phyloP scores from a whole-genome alignment of 2,888 invertebrate species.

The Physocephala rufipes region DNA sequence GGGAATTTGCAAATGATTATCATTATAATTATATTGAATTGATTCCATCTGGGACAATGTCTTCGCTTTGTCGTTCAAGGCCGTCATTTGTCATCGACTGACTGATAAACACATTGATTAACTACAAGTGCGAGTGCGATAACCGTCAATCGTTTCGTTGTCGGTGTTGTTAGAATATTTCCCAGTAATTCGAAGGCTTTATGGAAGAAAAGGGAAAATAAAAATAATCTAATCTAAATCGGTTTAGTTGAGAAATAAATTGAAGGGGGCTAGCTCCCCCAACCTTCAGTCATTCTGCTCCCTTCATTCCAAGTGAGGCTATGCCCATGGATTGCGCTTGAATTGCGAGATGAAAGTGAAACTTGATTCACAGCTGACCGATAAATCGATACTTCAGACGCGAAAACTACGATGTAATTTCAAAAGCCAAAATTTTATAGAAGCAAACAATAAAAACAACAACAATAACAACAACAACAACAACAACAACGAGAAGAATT shows the following conservation, averaged over 20 bases:
- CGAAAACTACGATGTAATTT: constrained; percentile 7
- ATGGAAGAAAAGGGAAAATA: too few species aligned
- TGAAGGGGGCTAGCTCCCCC: too few species aligned
- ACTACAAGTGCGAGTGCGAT: background rate
- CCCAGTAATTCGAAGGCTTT: too few species aligned
- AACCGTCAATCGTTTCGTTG: too few species aligned
- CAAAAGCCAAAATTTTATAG: constrained; percentile 14
- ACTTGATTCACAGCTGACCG: constrained; percentile 15
- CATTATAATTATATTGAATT: constrained; percentile 18
- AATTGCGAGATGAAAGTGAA: constrained; percentile 3
- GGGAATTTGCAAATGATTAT: background rate
- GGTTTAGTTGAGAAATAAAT: too few species aligned
- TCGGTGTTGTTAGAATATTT: too few species aligned
- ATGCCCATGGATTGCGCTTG: background rate
- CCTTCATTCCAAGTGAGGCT: background rate
- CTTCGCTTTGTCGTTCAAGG: background rate
- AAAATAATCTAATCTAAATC: too few species aligned
- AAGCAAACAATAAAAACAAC: constrained; percentile 15
- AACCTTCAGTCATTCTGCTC: background rate
- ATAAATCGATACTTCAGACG: background rate
- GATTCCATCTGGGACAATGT: constrained; percentile 17
- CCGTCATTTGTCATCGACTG: background rate
- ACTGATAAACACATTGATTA: background rate
- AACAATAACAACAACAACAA: constrained; percentile 4
- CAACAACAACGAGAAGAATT: background rate